A percentile compares a stretch with the other conserved stretches of the same genome.
Evolutionary conservation across 1,140 invertebrate species (phyloP).

Genomic region (Drosophila triauraria): DNA sequence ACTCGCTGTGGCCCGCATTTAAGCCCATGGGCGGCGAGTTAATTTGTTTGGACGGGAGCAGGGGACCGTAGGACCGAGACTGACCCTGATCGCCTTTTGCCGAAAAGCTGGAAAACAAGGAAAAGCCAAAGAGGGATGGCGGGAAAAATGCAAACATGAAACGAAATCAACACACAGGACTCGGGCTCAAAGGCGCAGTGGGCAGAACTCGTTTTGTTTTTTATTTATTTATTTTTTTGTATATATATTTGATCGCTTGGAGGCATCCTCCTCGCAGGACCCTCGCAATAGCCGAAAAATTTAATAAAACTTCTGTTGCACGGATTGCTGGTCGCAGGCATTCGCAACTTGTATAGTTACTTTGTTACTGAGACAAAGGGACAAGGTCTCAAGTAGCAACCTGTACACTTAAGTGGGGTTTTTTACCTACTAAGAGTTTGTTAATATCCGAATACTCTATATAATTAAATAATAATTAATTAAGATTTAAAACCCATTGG

Average conservation of each 20-base stretch:
- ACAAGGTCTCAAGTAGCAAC: slow-evolving; percentile 1
- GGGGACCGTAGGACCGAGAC: neutral
- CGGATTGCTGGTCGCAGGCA: neutral
- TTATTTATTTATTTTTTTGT: slow-evolving; percentile 12
- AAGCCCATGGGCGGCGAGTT: slow-evolving; percentile 55
- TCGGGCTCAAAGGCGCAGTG: neutral
- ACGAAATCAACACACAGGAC: slow-evolving; percentile 63
- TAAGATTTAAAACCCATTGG: neutral
- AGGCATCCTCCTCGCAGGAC: slow-evolving; percentile 6
- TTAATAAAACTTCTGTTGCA: slow-evolving; percentile 10
- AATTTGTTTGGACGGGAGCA: slow-evolving; percentile 64
- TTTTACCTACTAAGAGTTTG: no score
- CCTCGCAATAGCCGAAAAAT: slow-evolving; percentile 8
- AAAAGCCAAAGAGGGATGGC: slow-evolving; percentile 9
- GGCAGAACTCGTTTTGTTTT: slow-evolving; percentile 2
- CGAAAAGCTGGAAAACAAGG: slow-evolving; percentile 9
- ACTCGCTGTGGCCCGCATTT: slow-evolving; percentile 10
- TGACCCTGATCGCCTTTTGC: slow-evolving; percentile 30
- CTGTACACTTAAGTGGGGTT: neutral
- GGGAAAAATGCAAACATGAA: slow-evolving; percentile 55
- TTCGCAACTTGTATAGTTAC: neutral
- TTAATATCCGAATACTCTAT: no score
- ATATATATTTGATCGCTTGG: slow-evolving; percentile 7
- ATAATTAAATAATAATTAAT: no score
- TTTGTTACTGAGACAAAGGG: neutral